phyloP scores from a whole-genome alignment of 2,888 invertebrate species.

The Cheiracanthium punctorium region DNA sequence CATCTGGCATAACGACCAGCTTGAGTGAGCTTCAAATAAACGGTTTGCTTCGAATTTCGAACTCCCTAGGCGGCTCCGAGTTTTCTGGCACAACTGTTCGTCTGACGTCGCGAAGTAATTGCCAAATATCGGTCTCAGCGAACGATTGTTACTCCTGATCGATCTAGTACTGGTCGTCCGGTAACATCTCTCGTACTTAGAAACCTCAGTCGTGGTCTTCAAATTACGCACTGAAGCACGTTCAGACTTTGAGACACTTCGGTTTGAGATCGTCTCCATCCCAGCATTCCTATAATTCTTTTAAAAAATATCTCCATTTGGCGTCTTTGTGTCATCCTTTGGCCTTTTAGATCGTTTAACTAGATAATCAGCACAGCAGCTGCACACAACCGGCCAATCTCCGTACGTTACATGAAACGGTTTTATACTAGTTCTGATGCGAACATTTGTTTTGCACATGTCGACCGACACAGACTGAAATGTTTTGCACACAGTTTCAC shows the following conservation, averaged over 20 bases:
- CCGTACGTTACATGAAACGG: not conserved
- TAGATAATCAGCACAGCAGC: not conserved
- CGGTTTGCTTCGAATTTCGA: not conserved
- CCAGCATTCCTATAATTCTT: constrained; percentile 16
- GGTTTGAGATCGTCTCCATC: not conserved
- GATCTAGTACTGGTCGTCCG: not conserved
- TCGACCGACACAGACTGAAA: not conserved
- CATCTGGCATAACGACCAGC: not conserved
- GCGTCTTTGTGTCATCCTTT: not conserved
- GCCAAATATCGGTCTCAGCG: not conserved
- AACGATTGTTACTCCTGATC: not conserved
- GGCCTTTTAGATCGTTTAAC: not conserved
- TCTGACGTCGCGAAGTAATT: not conserved
- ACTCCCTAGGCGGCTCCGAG: not conserved
- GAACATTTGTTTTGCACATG: not conserved
- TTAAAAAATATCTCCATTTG: constrained; percentile 5
- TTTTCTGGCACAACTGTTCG: constrained; percentile 8
- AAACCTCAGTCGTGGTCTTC: not conserved
- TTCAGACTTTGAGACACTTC: not conserved
- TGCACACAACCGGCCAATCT: not conserved
- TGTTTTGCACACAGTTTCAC: not conserved
- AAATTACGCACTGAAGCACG: constrained; percentile 4
- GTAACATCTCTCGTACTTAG: constrained; percentile 3
- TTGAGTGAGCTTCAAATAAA: not conserved
- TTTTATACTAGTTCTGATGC: not conserved